A percentile compares a stretch with the other conserved stretches of the same genome.
Evolutionary conservation across 2,797 vertebrate species (phyloP).

Genomic region (Sphenodon punctatus): DNA sequence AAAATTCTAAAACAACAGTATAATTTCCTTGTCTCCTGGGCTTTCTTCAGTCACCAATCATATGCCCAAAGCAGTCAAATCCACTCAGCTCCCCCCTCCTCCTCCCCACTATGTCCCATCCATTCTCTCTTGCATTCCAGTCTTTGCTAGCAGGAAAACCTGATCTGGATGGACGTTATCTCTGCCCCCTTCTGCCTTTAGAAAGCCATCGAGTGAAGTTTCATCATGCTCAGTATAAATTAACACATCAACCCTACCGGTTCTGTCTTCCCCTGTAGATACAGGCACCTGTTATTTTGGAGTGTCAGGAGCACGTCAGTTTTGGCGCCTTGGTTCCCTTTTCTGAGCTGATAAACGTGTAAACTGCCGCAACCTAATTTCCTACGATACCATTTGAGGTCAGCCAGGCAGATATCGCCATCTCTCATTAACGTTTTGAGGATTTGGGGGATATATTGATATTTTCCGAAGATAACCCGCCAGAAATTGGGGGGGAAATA

Average conservation of each 20-base stretch:
- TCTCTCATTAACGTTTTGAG: conserved; percentile 15
- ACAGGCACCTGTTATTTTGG: accelerated
- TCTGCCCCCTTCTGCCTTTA: accelerated
- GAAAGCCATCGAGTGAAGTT: accelerated
- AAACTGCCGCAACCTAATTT: not conserved
- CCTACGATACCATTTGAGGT: not conserved
- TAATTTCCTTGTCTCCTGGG: no score
- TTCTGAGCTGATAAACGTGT: not conserved
- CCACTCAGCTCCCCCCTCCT: accelerated
- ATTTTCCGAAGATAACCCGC: conserved; percentile 22
- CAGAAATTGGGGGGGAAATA: not conserved
- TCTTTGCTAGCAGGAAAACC: not conserved
- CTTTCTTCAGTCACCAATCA: not conserved
- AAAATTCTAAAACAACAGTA: no score
- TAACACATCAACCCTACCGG: not conserved
- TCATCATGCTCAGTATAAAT: not conserved
- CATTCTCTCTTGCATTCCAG: accelerated
- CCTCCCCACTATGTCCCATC: not conserved
- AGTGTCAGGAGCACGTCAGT: not conserved
- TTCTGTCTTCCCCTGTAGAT: not conserved
- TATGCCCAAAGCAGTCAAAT: not conserved
- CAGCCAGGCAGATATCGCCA: not conserved
- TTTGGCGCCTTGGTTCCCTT: not conserved
- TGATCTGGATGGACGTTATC: accelerated
- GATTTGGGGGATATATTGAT: conserved; percentile 8